Base-by-base conservation (phyloP, 2,797 vertebrate genomes). In the Sebastes elongatus region DNA sequence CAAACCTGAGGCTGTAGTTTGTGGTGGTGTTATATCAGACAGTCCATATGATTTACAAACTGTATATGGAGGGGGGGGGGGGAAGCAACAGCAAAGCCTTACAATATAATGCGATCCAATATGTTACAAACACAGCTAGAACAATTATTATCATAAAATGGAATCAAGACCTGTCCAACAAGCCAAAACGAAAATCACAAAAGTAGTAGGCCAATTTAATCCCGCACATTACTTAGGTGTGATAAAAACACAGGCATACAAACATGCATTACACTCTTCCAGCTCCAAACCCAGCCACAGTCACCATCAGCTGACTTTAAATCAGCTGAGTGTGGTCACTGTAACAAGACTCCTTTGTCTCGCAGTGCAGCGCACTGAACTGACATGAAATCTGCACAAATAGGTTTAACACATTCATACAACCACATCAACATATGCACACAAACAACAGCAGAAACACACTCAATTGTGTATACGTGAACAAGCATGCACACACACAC, bases 281-380 rank as follows among this genome's bases (percentile, higher is more conserved):
- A 80, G 71, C 79, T 64, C 22, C 78, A 81, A 70, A 71, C 49
- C 49, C 63, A 62, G 71, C 67, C 76, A 82, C 70, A 81, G 81
- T 74, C 81, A 61, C 71, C 82, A 80, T 93, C 90, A 94, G 90
- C 92, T 92, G 93, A 94, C 91, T 90, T 38, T 53, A 33, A 59
- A 88, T 93, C 89, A 94, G 92, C 89, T 90, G 91, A 93, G 82
- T 59, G 62, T 2, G 46, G 72, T 73, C 81, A 76, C 42, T 64
- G 79, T 68, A 92, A 94, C 86, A 94, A 83, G 84, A 84, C 90
- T 88, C 23, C 87, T 89, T 93, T 94, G 93, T 94, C 74, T 73
- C 16, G 2, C 69, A 49, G 70, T 23, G 67, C 28, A 8, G 67
- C 35, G 71, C 30, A 8, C 85, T 82, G 74, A 90, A 90, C 83